Conservation (phyloP, 2,888 invertebrate species). For the Byasa hedistus region DNA sequence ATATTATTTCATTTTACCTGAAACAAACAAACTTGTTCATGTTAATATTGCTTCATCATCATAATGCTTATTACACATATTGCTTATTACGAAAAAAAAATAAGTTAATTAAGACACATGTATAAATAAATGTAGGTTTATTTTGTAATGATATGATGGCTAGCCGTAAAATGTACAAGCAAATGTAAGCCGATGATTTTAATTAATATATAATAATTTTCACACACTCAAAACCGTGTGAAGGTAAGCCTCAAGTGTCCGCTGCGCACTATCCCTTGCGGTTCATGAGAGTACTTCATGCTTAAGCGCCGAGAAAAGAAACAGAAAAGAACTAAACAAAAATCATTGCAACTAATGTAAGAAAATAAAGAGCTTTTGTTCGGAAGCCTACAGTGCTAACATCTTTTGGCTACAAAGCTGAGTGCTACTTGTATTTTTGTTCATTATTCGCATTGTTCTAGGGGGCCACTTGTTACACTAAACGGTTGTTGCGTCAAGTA, state of each 20-base stretch:
- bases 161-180: too few species aligned
- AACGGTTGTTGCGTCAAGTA: slow-evolving; percentile 53
- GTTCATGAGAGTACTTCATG: slow-evolving; percentile 52
- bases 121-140: too few species aligned
- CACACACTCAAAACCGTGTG: slow-evolving; percentile 44
- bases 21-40: slow-evolving; percentile 1
- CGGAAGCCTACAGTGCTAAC: slow-evolving; percentile 49
- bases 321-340: slow-evolving; percentile 58
- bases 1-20: slow-evolving; percentile 23
- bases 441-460: slow-evolving; percentile 70
- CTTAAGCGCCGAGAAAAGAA: slow-evolving; percentile 45
- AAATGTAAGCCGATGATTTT: neutral
- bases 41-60: neutral
- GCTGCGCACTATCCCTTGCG: slow-evolving; percentile 39
- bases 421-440: slow-evolving; percentile 59
- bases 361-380: slow-evolving; percentile 67
- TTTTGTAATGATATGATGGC: too few species aligned
- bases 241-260: slow-evolving; percentile 43
- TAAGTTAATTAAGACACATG: too few species aligned
- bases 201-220: slow-evolving; percentile 30
- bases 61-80: too few species aligned
- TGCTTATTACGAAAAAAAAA: neutral
- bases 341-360: slow-evolving; percentile 72
- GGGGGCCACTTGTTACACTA: slow-evolving; percentile 47
- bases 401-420: slow-evolving; percentile 67